Evolutionary conservation across 2,797 vertebrate genomes (phyloP), one percentile per base, ranked within the genome.

Genomic region (Gouania willdenowi): DNA sequence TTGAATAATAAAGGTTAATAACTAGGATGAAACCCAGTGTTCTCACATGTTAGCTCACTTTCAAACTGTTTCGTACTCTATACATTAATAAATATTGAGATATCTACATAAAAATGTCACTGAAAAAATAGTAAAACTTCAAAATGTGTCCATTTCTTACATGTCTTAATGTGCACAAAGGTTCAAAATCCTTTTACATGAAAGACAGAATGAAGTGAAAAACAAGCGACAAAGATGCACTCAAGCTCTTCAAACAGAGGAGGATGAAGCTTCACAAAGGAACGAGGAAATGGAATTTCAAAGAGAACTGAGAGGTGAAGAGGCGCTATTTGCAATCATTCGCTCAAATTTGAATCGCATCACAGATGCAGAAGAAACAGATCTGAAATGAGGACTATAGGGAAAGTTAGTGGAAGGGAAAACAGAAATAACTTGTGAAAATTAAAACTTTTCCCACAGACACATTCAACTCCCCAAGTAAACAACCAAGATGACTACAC

Each of bases 401-500:
- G 26, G 17, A 30, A 29, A 57, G 47, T 57, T 55, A 50, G 21
- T 41, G 47, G 39, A 14, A 31, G 41, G n/a, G 44, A n/a, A 26
- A 17, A 52, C 33, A 32, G 13, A 35, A 16, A 73, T 59, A 59
- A 69, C 41, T 71, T 55, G 21, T 72, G 62, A 71, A 85, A 84
- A 83, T 82, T 68, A 68, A 76, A 77, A 66, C 45, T 70, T n/a
- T n/a, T n/a, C 10, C 26, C 21, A 3, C 8, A 11, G 8, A 25
- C 24, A 22, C 17, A 9, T n/a, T n/a, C n/a, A n/a, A n/a, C n/a
- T n/a, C 6, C 20, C 33, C 10, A 10, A 10, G 10, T 10, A 10
- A 11, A 10, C 36, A 42, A 15, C 17, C 32, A 12, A 20, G 30
- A 43, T n/a, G 14, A 18, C 33, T n/a, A n/a, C n/a, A n/a, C n/a